Evolutionary conservation across 64 coral and sea anemone genomes (phyloP).

Genomic region (Pachyseris speciosa): DNA sequence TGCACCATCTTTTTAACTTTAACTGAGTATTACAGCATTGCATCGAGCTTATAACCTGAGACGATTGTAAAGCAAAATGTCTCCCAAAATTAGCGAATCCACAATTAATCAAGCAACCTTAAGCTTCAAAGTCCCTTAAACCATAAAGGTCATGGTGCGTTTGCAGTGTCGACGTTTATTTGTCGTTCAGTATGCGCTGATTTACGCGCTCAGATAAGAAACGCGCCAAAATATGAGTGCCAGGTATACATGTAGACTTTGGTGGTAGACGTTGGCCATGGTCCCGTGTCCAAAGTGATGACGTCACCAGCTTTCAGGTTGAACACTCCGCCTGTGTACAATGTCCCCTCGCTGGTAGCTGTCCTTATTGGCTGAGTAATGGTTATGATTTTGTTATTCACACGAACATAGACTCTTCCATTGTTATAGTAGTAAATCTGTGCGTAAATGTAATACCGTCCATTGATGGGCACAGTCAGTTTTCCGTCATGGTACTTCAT

Average conservation of each 20-base stretch:
- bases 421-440: neutral
- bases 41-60: no score
- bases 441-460: constrained; percentile 10
- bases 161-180: no score
- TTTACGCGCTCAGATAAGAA: neutral
- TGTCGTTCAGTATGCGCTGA: neutral
- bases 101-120: no score
- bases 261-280: neutral
- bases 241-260: neutral
- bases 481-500: neutral
- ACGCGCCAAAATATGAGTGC: constrained; percentile 20
- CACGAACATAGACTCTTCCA: neutral
- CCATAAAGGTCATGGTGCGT: no score
- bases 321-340: neutral
- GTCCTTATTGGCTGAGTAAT: neutral
- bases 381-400: neutral
- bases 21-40: no score
- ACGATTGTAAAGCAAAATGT: no score
- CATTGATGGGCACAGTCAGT: neutral
- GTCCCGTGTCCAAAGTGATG: neutral
- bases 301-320: constrained; percentile 4
- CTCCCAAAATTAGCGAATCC: no score
- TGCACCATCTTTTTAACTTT: no score
- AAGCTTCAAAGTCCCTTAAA: no score
- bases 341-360: neutral